Percentiles rank a stretch among this genome's conserved stretches.
These are phyloP conservation scores for Tamandua tetradactyla DNA, from an alignment of 2,797 vertebrate genomes.

Conservation along the genomic window DNA sequence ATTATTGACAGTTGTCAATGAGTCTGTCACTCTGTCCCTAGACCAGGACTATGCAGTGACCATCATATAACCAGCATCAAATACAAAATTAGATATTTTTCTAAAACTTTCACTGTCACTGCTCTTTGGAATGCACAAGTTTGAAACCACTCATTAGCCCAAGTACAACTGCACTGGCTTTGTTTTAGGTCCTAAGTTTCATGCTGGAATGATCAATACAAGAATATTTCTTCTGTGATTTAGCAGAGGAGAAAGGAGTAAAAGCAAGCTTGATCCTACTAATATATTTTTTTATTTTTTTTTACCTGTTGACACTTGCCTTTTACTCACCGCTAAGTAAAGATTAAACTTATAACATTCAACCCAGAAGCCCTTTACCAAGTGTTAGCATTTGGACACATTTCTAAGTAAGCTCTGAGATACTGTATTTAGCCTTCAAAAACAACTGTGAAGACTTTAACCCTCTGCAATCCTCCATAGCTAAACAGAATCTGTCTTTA, in stretches of 20 bases:
- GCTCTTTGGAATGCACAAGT: not conserved
- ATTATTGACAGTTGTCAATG: not conserved
- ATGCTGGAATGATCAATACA: not conserved
- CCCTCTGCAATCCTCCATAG: not conserved
- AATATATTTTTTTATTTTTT: conserved; percentile 57
- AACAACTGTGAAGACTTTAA: not conserved
- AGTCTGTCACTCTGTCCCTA: not conserved
- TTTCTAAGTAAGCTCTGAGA: conserved; percentile 28
- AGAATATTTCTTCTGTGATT: not conserved
- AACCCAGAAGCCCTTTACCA: conserved; percentile 38
- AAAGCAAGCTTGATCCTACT: conserved; percentile 35
- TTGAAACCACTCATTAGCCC: not conserved
- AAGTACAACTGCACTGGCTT: not conserved
- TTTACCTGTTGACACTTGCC: conserved; percentile 42
- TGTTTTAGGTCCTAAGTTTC: conserved; percentile 24
- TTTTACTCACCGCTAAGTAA: conserved; percentile 67
- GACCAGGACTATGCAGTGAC: not conserved
- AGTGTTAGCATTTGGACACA: conserved; percentile 33
- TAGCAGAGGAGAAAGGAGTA: conserved; percentile 28
- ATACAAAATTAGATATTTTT: not conserved
- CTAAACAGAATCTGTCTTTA: not conserved
- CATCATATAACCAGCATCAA: not conserved
- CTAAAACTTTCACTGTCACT: not conserved
- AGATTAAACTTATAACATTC: conserved; percentile 60
- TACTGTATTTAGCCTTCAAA: conserved; percentile 38